phyloP scores from a whole-genome alignment of 2,113 vertebrate species.

The Elachura formosa region DNA sequence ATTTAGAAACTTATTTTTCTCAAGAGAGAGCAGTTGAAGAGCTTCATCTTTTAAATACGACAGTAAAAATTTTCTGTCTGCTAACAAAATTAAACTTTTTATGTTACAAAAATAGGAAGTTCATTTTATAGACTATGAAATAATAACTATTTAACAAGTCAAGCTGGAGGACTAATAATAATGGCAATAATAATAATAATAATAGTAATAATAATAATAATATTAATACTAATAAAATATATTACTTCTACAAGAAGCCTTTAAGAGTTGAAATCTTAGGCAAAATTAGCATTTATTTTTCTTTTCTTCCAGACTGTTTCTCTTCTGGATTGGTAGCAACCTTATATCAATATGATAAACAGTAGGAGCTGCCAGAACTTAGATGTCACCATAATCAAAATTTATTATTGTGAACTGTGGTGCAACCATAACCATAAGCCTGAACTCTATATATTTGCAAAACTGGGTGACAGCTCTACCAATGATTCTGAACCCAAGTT shows the following conservation, averaged over 20 bases:
- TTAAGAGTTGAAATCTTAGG: neutral
- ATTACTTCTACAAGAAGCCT: neutral
- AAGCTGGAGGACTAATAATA: neutral
- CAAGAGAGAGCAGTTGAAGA: fast-evolving
- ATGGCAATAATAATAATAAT: neutral
- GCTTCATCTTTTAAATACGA: neutral
- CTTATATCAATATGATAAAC: neutral
- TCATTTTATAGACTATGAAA: neutral
- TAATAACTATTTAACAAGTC: neutral
- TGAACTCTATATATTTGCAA: neutral
- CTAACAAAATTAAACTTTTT: neutral
- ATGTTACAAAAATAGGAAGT: neutral
- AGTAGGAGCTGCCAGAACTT: neutral
- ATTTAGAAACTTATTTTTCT: neutral
- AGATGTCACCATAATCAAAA: neutral
- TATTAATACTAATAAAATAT: neutral
- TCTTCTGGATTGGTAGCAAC: neutral
- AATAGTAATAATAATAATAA: neutral
- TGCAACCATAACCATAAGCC: neutral
- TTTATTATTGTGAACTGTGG: neutral
- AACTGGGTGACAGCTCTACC: neutral
- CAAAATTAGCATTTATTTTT: neutral
- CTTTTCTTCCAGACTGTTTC: neutral
- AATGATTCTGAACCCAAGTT: neutral
- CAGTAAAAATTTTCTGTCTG: neutral